Conservation (phyloP, 2,797 vertebrate species). For the Novumbra hubbsi region DNA sequence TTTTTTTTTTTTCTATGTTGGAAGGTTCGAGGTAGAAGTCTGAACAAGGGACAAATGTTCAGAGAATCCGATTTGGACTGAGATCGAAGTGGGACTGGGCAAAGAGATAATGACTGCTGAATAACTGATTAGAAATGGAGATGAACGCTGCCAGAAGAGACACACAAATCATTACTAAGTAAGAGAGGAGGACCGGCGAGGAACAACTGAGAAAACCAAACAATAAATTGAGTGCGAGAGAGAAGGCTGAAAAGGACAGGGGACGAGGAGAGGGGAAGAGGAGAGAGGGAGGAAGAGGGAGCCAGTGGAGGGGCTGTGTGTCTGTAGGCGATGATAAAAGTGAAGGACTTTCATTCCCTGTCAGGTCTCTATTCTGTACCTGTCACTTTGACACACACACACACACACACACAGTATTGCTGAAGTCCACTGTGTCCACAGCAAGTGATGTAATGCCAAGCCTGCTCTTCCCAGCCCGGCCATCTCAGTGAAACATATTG, state of each 20-base stretch:
- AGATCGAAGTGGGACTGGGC: conserved; percentile 38
- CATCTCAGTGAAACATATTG: conserved; percentile 45
- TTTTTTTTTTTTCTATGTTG: not conserved
- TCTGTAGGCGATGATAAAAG: conserved; percentile 35
- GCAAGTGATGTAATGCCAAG: conserved; percentile 9
- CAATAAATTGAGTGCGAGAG: not conserved
- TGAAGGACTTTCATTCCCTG: conserved; percentile 16
- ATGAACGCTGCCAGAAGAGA: conserved; percentile 23
- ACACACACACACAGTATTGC: conserved; percentile 7
- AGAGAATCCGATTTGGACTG: conserved; percentile 19
- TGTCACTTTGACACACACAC: conserved; percentile 35
- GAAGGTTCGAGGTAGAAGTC: not conserved
- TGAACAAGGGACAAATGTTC: not conserved
- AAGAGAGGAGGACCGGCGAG: conserved; percentile 8
- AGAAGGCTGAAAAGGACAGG: not conserved
- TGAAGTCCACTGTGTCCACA: conserved; percentile 23
- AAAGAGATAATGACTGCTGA: conserved; percentile 31
- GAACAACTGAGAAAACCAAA: not conserved
- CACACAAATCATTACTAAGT: conserved; percentile 47
- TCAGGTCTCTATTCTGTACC: conserved; percentile 37
- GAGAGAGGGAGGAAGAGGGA: conserved; percentile 15
- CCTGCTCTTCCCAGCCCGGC: conserved; percentile 23
- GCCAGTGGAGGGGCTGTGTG: conserved; percentile 8
- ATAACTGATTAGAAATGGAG: conserved; percentile 43
- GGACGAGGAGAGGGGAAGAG: no score